Base-by-base conservation (phyloP, 2,797 vertebrate genomes). In the Heliangelus exortis region DNA sequence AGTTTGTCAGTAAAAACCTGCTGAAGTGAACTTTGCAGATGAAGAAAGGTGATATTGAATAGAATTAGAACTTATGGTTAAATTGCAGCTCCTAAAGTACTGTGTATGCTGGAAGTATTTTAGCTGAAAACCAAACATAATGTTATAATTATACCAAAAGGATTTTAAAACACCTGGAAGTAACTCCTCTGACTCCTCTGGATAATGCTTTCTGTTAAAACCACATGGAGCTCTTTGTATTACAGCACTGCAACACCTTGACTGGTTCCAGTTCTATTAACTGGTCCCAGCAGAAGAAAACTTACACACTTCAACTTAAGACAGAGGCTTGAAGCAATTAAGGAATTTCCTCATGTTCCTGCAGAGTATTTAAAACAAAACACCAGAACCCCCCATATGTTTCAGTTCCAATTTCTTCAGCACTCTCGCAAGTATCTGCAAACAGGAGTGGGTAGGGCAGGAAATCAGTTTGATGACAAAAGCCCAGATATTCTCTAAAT, bases 251-350 rank as follows among this genome's bases (percentile, higher is more conserved):
- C 43, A 82, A 67, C 47, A 73, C 63, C 53, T 82, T 33, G 1
- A 72, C 65, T 74, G 5, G 69, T 93, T 94, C 80, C 34, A 90
- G 45, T 69, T 59, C 67, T 66, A 10, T 36, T 89, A 92, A 84
- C 47, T 62, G 93, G 93, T 75, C 67, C 33, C 61, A 62, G 53
- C 29, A 90, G 68, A 91, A 94, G 34, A 90, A 92, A 82, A n/a
- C 22, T 62, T 78, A 67, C 77, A 73, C 17, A 16, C n/a, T 54
- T 82, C 86, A 89, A 51, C 10, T 77, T 75, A 71, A 71, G 72
- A 92, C 55, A 93, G 41, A 15, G 15, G 33, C 79, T 89, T 93
- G 77, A 79, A 76, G 77, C 48, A 53, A 90, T 90, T 87, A 84
- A 61, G 43, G 65, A 79, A 90, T 94, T 95, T 94, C 41, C 61